Evolutionary conservation across 2,113 vertebrate genomes (phyloP).

Genomic region (Zootoca vivipara): DNA sequence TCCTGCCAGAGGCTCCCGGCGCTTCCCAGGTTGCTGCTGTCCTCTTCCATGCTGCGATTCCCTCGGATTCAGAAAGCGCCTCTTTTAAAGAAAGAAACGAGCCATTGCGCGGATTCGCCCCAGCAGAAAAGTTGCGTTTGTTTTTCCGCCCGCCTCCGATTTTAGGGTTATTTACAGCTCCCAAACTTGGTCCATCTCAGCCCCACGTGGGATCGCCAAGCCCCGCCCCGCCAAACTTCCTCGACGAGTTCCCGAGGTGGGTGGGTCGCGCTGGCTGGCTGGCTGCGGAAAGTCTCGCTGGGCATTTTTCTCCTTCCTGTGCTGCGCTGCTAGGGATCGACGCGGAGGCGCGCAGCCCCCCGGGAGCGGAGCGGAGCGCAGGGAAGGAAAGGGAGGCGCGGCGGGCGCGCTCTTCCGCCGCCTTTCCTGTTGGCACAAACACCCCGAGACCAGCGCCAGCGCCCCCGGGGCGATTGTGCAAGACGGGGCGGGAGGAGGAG

Average conservation of each 20-base stretch:
- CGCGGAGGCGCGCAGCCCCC: not conserved
- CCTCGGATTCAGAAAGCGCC: not conserved
- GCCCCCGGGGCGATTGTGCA: not conserved
- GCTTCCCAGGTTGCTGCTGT: slow-evolving; percentile 53
- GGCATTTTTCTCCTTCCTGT: not conserved
- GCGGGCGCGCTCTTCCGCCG: not conserved
- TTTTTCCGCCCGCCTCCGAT: not conserved
- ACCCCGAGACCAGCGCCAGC: not conserved
- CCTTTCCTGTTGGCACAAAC: not conserved
- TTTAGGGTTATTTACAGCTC: not conserved
- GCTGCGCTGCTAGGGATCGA: not conserved
- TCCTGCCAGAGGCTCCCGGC: slow-evolving; percentile 89
- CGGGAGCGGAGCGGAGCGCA: not conserved
- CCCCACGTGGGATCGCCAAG: slow-evolving; percentile 5
- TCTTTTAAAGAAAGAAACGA: not conserved
- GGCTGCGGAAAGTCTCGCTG: not conserved
- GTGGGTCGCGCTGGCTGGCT: not conserved
- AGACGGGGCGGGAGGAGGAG: not conserved
- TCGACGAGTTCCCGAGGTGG: fast-evolving
- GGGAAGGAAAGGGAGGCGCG: not conserved
- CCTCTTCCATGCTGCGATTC: not conserved
- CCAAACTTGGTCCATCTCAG: not conserved
- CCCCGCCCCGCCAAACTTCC: not conserved
- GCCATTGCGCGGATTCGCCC: fast-evolving
- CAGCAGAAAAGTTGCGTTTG: not conserved